phyloP scores from a whole-genome alignment of 2,113 vertebrate species.

The Brachirus orientalis region DNA sequence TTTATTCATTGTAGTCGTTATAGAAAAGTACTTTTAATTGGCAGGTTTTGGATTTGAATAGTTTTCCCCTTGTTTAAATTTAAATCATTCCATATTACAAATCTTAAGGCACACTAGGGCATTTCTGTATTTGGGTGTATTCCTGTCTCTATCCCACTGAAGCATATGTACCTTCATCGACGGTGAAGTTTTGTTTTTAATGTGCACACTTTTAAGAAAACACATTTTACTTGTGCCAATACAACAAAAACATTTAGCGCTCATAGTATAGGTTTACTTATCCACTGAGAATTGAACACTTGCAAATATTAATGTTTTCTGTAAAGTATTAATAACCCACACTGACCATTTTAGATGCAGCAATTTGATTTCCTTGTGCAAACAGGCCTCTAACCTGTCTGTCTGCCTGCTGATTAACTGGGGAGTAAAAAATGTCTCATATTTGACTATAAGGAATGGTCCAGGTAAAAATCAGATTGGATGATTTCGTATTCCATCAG shows the following conservation, averaged over 20 bases:
- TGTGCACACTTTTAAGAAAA: conserved; percentile 54
- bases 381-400: too few relatives aligned
- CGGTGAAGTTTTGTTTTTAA: conserved; percentile 41
- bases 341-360: too few relatives aligned
- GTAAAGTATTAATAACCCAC: too few relatives aligned
- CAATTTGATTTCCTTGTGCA: too few relatives aligned
- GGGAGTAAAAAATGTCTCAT: too few relatives aligned
- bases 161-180: too few relatives aligned
- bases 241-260: conserved; percentile 47
- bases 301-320: too few relatives aligned
- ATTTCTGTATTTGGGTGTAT: not conserved
- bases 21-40: conserved; percentile 38
- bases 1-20: conserved; percentile 34
- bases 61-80: conserved; percentile 42
- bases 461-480: not conserved
- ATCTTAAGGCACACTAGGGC: conserved; percentile 14
- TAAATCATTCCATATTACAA: too few relatives aligned
- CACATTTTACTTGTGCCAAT: conserved; percentile 74
- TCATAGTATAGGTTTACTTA: conserved; percentile 58
- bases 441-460: not conserved
- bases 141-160: not conserved
- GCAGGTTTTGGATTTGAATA: conserved; percentile 31
- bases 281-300: conserved; percentile 31
- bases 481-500: not conserved
- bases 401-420: too few relatives aligned